Percentiles rank a stretch among this genome's conserved stretches.
Conservation (phyloP, 2,113 vertebrate genomes). For the Talpa occidentalis region DNA sequence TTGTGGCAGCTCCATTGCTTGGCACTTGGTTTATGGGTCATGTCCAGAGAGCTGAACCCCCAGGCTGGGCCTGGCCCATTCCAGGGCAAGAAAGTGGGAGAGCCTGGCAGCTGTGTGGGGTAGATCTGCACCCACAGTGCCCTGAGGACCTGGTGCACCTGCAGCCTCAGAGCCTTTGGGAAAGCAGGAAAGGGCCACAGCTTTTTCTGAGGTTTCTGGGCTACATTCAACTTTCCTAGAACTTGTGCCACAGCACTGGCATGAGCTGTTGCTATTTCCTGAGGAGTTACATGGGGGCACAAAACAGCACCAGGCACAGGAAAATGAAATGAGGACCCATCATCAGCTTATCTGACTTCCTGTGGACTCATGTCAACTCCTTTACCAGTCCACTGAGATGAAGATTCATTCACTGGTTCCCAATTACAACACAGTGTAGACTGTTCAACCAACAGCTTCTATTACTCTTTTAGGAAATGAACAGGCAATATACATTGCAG, state of each 20-base stretch:
- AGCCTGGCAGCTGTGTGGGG: neutral
- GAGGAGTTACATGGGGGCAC: neutral
- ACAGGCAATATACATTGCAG: neutral
- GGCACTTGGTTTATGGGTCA: neutral
- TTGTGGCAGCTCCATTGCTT: neutral
- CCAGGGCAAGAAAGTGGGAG: fast-evolving
- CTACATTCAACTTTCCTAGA: neutral
- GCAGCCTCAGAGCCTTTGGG: neutral
- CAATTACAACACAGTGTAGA: neutral
- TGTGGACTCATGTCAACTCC: too few relatives aligned
- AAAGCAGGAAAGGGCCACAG: neutral
- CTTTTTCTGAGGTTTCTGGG: neutral
- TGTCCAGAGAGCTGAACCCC: neutral
- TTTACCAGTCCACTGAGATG: too few relatives aligned
- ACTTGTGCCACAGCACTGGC: neutral
- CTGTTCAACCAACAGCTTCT: neutral
- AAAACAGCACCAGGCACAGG: too few relatives aligned
- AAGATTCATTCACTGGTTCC: too few relatives aligned
- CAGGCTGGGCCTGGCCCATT: too few relatives aligned
- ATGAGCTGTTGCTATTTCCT: neutral
- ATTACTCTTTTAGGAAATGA: neutral
- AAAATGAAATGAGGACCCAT: too few relatives aligned
- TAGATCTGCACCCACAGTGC: neutral
- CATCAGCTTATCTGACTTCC: too few relatives aligned
- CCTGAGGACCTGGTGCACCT: neutral